Conservation (phyloP, 2,113 vertebrate species). For the Oreochromis tanganicae region DNA sequence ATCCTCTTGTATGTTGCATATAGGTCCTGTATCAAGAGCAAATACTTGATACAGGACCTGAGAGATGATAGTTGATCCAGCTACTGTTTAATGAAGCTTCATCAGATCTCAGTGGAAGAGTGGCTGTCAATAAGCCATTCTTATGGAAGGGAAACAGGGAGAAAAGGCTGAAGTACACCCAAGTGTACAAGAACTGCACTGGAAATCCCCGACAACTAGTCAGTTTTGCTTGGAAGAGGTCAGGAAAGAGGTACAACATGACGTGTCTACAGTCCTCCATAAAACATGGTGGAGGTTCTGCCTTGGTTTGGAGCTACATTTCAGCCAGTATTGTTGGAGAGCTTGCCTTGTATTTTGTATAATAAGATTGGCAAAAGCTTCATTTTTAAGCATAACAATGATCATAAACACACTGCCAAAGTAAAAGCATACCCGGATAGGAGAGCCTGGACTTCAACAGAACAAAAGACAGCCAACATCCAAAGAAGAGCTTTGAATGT, state of each 20-base stretch:
- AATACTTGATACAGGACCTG: not conserved
- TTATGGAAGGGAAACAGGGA: not conserved
- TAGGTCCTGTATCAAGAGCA: not conserved
- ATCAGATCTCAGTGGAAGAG: not conserved
- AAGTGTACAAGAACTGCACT: not conserved
- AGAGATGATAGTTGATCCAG: not conserved
- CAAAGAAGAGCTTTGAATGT: not conserved
- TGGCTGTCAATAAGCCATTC: not conserved
- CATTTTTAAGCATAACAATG: not conserved
- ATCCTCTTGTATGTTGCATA: not conserved
- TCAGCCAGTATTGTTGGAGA: not conserved
- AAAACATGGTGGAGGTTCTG: not conserved
- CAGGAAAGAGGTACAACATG: not conserved
- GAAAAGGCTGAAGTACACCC: not conserved
- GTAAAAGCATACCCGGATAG: not conserved
- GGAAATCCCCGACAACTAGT: not conserved
- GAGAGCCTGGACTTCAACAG: not conserved
- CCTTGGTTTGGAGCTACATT: not conserved
- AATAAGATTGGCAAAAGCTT: not conserved
- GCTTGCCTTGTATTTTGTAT: not conserved
- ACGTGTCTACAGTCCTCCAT: not conserved
- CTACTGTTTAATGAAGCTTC: not conserved
- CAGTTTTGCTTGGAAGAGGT: not conserved
- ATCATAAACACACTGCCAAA: not conserved
- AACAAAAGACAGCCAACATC: not conserved